These are phyloP conservation scores for Leptodirus hochenwartii DNA, from an alignment of 2,888 invertebrate species.

Conservation along the genomic window DNA sequence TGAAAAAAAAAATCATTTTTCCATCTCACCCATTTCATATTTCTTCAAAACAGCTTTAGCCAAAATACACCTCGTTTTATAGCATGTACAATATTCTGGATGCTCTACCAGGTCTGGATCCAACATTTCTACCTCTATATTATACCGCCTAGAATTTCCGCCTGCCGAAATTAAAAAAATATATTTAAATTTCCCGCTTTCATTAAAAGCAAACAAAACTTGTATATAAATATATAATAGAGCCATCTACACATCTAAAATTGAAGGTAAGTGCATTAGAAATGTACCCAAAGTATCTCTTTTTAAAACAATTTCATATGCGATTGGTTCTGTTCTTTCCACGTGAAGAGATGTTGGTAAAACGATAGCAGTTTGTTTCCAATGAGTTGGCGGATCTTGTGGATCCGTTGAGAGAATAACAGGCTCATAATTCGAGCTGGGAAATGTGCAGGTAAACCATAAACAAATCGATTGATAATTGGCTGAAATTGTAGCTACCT, in stretches of 20 bases:
- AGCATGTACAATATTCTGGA: conserved; percentile 59
- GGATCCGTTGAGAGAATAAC: conserved; percentile 39
- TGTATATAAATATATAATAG: too few relatives aligned
- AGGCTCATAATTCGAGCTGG: conserved; percentile 25
- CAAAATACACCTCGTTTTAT: conserved; percentile 61
- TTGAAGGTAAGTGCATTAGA: too few relatives aligned
- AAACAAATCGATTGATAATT: conserved; percentile 56
- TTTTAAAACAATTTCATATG: conserved; percentile 44
- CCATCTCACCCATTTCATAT: conserved; percentile 21
- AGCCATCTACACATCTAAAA: too few relatives aligned
- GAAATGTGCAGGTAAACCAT: conserved; percentile 68
- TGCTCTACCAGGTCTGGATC: conserved; percentile 53
- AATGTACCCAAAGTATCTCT: too few relatives aligned
- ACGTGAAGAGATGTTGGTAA: conserved; percentile 44
- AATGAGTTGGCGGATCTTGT: conserved; percentile 38
- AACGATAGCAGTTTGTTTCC: conserved; percentile 60
- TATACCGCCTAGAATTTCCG: conserved; percentile 39
- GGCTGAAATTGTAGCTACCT: conserved; percentile 38
- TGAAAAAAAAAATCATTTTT: not conserved
- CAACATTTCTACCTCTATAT: conserved; percentile 47
- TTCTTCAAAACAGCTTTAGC: conserved; percentile 40
- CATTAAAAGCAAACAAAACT: too few relatives aligned
- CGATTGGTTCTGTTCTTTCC: conserved; percentile 43
- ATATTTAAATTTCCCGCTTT: too few relatives aligned
- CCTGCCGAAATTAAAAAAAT: too few relatives aligned